Evolutionary conservation across 2,888 invertebrate genomes (phyloP).

Genomic region (Dione vanillae): DNA sequence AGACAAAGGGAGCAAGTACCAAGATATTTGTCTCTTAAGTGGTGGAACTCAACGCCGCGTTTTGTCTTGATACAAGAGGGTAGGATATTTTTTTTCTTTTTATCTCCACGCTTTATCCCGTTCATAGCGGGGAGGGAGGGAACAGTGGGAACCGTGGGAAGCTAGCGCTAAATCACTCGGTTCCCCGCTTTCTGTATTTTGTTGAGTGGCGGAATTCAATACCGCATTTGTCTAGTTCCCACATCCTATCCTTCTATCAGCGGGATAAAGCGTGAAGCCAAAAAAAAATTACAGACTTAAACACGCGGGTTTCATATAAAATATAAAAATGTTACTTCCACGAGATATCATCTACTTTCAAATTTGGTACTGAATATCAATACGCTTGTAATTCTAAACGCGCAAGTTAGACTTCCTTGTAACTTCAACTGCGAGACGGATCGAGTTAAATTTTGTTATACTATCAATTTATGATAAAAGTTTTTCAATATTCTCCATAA

Average conservation of each 20-base stretch:
- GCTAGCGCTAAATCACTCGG: no score
- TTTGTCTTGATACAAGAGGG: no score
- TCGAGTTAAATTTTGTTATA: slow-evolving; percentile 1
- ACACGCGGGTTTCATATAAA: not conserved
- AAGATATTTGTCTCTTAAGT: no score
- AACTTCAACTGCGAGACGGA: not conserved
- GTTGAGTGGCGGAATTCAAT: no score
- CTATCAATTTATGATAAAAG: not conserved
- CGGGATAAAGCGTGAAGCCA: not conserved
- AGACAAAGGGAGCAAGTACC: not conserved
- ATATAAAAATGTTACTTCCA: not conserved
- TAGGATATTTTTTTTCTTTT: no score
- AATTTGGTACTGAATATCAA: not conserved
- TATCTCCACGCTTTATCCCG: no score
- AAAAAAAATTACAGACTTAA: not conserved
- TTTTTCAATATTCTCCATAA: not conserved
- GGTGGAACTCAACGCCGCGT: no score
- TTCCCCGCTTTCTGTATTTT: no score
- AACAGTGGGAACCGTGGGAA: no score
- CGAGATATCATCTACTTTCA: not conserved
- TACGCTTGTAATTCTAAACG: not conserved
- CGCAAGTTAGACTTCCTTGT: not conserved
- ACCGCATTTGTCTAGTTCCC: no score
- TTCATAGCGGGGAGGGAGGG: no score
- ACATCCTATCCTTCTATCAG: no score